phyloP scores from a whole-genome alignment of 2,888 invertebrate species.

The Synergus laeviventris region DNA sequence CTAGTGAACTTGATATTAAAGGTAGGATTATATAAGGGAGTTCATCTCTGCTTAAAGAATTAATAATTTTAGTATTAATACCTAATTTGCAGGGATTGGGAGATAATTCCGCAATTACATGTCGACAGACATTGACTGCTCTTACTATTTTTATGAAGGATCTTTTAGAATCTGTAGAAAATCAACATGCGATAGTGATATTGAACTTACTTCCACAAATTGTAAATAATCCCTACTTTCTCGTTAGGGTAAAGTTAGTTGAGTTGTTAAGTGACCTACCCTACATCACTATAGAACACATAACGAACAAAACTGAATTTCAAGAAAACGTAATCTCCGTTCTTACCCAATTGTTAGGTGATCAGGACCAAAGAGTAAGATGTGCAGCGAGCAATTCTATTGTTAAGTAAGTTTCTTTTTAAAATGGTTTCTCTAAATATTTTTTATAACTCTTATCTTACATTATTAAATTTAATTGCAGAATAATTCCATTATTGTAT shows the following conservation, averaged over 20 bases:
- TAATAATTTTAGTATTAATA: conserved; percentile 54
- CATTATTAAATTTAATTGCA: conserved; percentile 59
- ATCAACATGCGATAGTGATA: conserved; percentile 78
- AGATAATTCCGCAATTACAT: conserved; percentile 86
- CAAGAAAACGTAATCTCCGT: conserved; percentile 81
- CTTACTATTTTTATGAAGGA: conserved; percentile 79
- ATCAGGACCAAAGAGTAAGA: conserved; percentile 88
- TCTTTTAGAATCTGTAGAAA: conserved; percentile 81
- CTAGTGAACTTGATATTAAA: conserved; percentile 78
- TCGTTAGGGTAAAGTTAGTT: conserved; percentile 86
- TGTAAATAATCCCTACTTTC: conserved; percentile 88
- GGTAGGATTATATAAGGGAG: conserved; percentile 73
- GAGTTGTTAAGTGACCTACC: conserved; percentile 81
- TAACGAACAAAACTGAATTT: conserved; percentile 77
- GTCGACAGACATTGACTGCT: conserved; percentile 83
- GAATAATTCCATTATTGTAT: conserved; percentile 77
- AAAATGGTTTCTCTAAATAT: neutral
- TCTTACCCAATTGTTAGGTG: conserved; percentile 82
- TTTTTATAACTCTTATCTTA: neutral
- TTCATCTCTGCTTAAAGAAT: conserved; percentile 47
- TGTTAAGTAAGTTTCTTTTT: conserved; percentile 77
- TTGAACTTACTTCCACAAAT: conserved; percentile 82
- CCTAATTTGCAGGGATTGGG: conserved; percentile 80
- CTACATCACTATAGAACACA: conserved; percentile 79
- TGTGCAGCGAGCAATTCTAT: conserved; percentile 84